Percentiles rank a stretch among this genome's conserved stretches.
These are phyloP conservation scores for Geophilus truncorum DNA, from an alignment of 2,888 invertebrate species.

Conservation along the genomic window DNA sequence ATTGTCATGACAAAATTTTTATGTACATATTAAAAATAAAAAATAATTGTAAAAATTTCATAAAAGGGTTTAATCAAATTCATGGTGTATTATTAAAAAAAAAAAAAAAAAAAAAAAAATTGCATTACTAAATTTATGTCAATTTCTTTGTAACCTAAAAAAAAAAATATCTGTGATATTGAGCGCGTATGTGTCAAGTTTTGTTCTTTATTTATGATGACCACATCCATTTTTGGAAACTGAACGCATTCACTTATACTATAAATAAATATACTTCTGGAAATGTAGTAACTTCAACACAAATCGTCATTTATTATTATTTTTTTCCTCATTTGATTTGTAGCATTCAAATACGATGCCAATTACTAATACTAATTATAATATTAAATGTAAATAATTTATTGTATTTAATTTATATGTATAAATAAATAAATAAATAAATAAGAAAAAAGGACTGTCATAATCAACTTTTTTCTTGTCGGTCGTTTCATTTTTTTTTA, in stretches of 20 bases:
- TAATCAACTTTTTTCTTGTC: background rate
- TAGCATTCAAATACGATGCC: background rate
- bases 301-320: background rate
- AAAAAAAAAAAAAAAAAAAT: background rate
- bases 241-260: no score
- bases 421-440: no score
- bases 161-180: constrained; percentile 1
- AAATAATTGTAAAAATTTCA: background rate
- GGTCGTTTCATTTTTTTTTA: background rate
- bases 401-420: constrained; percentile 19
- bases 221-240: no score
- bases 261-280: no score
- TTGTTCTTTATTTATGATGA: background rate
- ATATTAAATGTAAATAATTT: background rate
- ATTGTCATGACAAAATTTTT: background rate
- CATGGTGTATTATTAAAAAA: background rate
- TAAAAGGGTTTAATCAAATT: background rate
- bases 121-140: background rate
- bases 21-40: background rate
- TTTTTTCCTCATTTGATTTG: background rate
- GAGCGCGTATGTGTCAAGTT: background rate
- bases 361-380: background rate
- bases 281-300: background rate
- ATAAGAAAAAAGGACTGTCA: background rate
- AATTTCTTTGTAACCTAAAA: background rate